Evolutionary conservation across 2,888 invertebrate species (phyloP).

Genomic region (Tetramorium bicarinatum): DNA sequence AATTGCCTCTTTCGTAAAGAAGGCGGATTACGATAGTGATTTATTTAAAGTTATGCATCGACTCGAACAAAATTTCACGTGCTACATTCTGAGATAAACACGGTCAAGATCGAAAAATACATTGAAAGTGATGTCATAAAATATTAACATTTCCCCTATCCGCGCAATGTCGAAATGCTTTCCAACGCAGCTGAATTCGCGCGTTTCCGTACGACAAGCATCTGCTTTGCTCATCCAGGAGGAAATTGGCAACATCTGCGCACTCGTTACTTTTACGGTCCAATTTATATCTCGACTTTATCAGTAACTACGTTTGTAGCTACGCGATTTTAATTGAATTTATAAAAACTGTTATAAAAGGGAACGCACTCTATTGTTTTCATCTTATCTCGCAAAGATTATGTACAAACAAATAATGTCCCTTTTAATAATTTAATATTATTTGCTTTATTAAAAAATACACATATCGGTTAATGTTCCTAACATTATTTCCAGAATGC

Average conservation of each 20-base stretch:
- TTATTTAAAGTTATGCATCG: constrained; percentile 1
- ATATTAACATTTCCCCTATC: constrained; percentile 25
- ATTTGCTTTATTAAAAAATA: neutral
- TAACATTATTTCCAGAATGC: neutral
- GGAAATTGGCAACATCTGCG: constrained; percentile 72
- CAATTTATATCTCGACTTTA: constrained; percentile 62
- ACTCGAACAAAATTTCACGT: constrained; percentile 14
- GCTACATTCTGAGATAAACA: neutral
- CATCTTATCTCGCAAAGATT: neutral
- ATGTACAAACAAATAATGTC: neutral
- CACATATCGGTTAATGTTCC: neutral
- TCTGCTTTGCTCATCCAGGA: constrained; percentile 57
- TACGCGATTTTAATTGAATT: constrained; percentile 66
- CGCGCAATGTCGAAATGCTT: constrained; percentile 34
- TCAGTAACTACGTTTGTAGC: constrained; percentile 62
- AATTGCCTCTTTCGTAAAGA: neutral
- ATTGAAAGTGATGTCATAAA: constrained; percentile 12
- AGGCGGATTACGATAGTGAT: constrained; percentile 1
- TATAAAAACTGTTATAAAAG: constrained; percentile 54
- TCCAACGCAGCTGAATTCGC: constrained; percentile 38
- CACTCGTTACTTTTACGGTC: constrained; percentile 62
- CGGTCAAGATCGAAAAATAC: constrained; percentile 9
- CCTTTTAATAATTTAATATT: neutral
- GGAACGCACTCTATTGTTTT: constrained; percentile 41
- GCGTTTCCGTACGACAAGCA: constrained; percentile 62